phyloP scores from a whole-genome alignment of 2,797 vertebrate genomes.

The Myripristis murdjan region DNA sequence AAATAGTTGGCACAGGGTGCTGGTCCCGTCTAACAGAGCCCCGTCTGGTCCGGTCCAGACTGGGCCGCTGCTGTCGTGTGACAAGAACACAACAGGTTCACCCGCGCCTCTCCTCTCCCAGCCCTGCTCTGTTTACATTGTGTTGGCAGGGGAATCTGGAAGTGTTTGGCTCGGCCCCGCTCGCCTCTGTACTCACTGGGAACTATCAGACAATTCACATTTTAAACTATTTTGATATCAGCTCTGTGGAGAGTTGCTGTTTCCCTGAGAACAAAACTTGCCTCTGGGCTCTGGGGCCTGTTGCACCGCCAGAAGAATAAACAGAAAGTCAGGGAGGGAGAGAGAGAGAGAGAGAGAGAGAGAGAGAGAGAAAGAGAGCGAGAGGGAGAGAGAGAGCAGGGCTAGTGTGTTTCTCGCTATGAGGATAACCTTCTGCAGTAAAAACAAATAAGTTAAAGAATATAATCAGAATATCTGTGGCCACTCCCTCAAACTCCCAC shows the following conservation, averaged over 20 bases:
- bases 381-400: background rate
- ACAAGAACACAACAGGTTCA: constrained; percentile 75
- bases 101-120: constrained; percentile 28
- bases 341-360: constrained; percentile 48
- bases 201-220: constrained; percentile 83
- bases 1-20: no score
- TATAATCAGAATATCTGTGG: constrained; percentile 10
- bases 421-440: constrained; percentile 15
- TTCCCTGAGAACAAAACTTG: constrained; percentile 82
- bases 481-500: background rate
- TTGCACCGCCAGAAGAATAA: constrained; percentile 82
- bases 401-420: background rate
- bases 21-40: background rate
- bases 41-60: background rate
- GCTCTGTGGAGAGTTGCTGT: constrained; percentile 85
- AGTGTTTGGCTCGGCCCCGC: constrained; percentile 73
- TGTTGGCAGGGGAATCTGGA: constrained; percentile 82
- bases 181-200: constrained; percentile 76
- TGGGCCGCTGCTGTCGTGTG: constrained; percentile 29
- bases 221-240: constrained; percentile 86
- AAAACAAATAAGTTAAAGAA: constrained; percentile 29
- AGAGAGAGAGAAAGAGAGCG: constrained; percentile 38
- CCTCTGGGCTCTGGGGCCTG: constrained; percentile 80
- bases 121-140: constrained; percentile 79
- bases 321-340: constrained; percentile 71